These are phyloP conservation scores for Caenorhabditis tropicalis DNA, from an alignment of 1,140 invertebrate species.

Conservation along the genomic window DNA sequence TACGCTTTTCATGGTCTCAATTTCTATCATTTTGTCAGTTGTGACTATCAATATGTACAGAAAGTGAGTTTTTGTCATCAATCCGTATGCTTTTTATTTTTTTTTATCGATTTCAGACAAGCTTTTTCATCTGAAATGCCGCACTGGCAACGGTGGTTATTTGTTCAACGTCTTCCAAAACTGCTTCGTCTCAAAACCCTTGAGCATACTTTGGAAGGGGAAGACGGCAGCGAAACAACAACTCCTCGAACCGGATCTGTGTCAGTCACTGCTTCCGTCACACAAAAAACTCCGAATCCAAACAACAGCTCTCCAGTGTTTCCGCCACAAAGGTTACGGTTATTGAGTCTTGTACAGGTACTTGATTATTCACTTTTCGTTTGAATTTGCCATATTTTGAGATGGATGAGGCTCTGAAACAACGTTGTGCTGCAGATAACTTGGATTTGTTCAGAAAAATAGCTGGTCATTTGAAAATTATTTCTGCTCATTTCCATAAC, in stretches of 20 bases:
- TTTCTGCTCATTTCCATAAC: conserved; percentile 47
- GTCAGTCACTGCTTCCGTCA: not conserved
- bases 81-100: not conserved
- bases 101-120: conserved; percentile 42
- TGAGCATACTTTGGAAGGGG: not conserved
- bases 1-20: conserved; percentile 97
- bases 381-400: not conserved
- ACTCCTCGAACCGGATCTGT: not conserved
- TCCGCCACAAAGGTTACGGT: conserved; percentile 55
- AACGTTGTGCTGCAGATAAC: conserved; percentile 18
- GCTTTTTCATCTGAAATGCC: conserved; percentile 46
- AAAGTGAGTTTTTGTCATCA: conserved; percentile 74
- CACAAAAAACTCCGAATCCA: conserved; percentile 54
- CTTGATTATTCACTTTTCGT: not conserved
- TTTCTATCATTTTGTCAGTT: conserved; percentile 97
- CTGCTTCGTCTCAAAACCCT: conserved; percentile 42
- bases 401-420: conserved; percentile 50
- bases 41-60: conserved; percentile 96
- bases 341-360: conserved; percentile 48
- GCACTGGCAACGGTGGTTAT: conserved; percentile 44
- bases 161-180: conserved; percentile 44
- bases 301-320: not conserved
- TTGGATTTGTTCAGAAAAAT: conserved; percentile 49
- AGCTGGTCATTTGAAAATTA: conserved; percentile 40
- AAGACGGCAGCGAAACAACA: not conserved